Conservation (phyloP, 1,140 invertebrate genomes). For the Octopus bimaculoides region DNA sequence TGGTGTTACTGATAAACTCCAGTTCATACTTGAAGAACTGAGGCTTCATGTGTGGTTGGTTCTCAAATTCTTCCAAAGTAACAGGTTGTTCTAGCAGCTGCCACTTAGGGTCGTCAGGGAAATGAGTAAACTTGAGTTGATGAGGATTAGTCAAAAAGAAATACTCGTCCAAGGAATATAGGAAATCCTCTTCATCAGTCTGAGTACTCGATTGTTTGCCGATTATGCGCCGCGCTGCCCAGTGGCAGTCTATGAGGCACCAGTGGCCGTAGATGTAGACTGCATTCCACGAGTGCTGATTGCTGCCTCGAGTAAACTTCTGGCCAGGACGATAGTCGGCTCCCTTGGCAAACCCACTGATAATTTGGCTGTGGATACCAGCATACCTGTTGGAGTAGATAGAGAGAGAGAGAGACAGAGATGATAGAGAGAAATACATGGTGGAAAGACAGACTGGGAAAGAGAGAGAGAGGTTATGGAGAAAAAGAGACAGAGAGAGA, state of each 20-base stretch:
- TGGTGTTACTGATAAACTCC: conserved; percentile 54
- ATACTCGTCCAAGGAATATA: conserved; percentile 57
- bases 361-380: conserved; percentile 55
- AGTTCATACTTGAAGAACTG: conserved; percentile 58
- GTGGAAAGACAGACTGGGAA: too few species aligned
- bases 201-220: conserved; percentile 48
- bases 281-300: conserved; percentile 57
- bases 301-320: conserved; percentile 51
- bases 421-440: not conserved
- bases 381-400: conserved; percentile 49
- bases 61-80: conserved; percentile 54
- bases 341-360: conserved; percentile 57
- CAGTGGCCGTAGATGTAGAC: conserved; percentile 56
- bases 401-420: not conserved
- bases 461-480: too few species aligned
- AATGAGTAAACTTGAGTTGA: conserved; percentile 57
- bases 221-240: conserved; percentile 56
- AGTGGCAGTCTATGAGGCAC: conserved; percentile 57
- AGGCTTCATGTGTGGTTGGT: conserved; percentile 57
- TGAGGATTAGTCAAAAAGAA: conserved; percentile 56
- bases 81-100: conserved; percentile 52
- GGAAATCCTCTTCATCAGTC: conserved; percentile 42
- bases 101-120: conserved; percentile 55
- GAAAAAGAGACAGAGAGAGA: too few species aligned
- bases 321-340: conserved; percentile 57